phyloP scores from a whole-genome alignment of 2,888 invertebrate genomes.

The Eurytoma californica region DNA sequence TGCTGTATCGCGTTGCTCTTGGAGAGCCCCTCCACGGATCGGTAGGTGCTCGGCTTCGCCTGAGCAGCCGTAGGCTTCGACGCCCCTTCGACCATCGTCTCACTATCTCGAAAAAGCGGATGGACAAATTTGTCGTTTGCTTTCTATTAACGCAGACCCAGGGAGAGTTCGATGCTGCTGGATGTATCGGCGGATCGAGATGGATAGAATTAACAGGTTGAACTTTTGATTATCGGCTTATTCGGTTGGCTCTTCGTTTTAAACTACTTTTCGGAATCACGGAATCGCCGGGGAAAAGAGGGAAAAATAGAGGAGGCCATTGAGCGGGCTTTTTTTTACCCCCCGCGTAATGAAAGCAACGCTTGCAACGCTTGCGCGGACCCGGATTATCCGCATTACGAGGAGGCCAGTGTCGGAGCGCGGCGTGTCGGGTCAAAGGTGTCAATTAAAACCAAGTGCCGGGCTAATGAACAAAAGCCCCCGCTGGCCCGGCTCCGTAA shows the following conservation, averaged over 20 bases:
- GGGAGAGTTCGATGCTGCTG: not conserved
- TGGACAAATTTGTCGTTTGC: not conserved
- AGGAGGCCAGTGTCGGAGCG: conserved; percentile 8
- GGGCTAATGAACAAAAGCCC: conserved; percentile 69
- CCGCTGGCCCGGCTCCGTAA: conserved; percentile 63
- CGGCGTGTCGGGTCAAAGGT: conserved; percentile 64
- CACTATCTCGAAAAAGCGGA: too few species aligned
- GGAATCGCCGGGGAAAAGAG: not conserved
- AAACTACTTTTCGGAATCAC: not conserved
- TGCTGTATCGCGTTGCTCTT: not conserved
- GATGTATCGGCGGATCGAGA: too few species aligned
- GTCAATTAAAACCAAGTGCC: conserved; percentile 71
- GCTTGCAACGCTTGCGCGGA: not conserved
- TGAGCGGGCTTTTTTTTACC: not conserved
- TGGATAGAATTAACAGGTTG: too few species aligned
- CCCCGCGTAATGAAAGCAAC: not conserved
- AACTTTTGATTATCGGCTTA: too few species aligned
- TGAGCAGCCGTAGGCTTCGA: not conserved
- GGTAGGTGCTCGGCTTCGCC: not conserved
- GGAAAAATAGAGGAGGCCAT: conserved; percentile 7
- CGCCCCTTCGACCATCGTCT: too few species aligned
- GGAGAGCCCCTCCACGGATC: not conserved
- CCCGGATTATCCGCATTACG: conserved; percentile 49
- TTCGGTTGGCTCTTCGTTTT: not conserved
- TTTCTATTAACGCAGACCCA: not conserved